These are phyloP conservation scores for Harpagifer antarcticus DNA, from an alignment of 2,797 vertebrate genomes.

Conservation along the genomic window DNA sequence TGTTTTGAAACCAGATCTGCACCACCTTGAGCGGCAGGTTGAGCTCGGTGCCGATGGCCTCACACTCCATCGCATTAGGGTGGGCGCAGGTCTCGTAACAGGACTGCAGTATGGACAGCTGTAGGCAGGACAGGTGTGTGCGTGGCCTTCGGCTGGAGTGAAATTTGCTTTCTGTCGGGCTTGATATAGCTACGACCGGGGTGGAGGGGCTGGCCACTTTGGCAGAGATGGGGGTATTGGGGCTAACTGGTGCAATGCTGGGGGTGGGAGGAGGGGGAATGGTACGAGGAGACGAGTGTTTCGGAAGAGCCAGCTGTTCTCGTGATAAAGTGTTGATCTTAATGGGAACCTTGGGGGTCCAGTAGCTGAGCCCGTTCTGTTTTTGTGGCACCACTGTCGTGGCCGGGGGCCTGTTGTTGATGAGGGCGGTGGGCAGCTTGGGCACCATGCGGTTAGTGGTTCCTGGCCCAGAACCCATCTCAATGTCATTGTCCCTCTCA, in stretches of 20 bases:
- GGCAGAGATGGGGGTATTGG: constrained; percentile 71
- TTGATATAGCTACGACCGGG: constrained; percentile 64
- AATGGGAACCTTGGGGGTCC: constrained; percentile 84
- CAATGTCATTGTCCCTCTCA: constrained; percentile 73
- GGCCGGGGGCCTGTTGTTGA: constrained; percentile 76
- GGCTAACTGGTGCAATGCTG: constrained; percentile 80
- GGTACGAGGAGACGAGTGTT: constrained; percentile 81
- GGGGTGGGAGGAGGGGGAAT: constrained; percentile 83
- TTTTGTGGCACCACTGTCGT: constrained; percentile 76
- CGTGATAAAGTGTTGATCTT: constrained; percentile 88
- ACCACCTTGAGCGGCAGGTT: constrained; percentile 93
- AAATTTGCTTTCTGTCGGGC: constrained; percentile 83
- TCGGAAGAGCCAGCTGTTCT: constrained; percentile 89
- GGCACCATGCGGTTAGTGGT: constrained; percentile 83
- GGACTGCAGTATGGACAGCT: constrained; percentile 93
- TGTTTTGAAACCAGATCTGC: constrained; percentile 98
- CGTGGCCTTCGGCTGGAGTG: constrained; percentile 90
- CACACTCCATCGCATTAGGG: constrained; percentile 93
- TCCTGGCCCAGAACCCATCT: constrained; percentile 66
- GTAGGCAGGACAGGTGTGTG: constrained; percentile 93
- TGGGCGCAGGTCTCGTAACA: constrained; percentile 95
- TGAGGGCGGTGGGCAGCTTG: constrained; percentile 80
- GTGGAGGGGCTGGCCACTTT: constrained; percentile 71
- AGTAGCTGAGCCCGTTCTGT: constrained; percentile 86
- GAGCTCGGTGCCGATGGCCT: constrained; percentile 91